Evolutionary conservation across 2,113 vertebrate genomes (phyloP).

Genomic region (Sprattus sprattus): DNA sequence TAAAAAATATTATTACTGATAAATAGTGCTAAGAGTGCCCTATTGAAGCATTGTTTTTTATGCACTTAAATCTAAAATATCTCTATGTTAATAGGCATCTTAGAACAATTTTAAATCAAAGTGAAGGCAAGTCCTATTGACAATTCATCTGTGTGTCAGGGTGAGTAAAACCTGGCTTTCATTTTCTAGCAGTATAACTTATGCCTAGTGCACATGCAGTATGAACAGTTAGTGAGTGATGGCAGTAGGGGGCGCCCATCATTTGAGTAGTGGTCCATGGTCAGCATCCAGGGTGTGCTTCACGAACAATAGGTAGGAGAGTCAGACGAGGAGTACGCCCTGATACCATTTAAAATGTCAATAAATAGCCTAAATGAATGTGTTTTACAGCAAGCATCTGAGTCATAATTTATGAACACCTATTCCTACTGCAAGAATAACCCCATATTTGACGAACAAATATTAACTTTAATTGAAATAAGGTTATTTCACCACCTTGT

Average conservation of each 20-base stretch:
- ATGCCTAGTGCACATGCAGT: not conserved
- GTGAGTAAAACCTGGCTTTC: not conserved
- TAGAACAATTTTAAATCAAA: not conserved
- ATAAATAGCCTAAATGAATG: not conserved
- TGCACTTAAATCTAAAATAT: not conserved
- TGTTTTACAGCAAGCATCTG: not conserved
- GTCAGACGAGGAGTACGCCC: not conserved
- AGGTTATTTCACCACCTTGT: not conserved
- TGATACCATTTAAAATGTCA: not conserved
- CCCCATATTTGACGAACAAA: not conserved
- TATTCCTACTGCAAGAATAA: not conserved
- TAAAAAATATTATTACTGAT: not conserved
- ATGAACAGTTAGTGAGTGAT: not conserved
- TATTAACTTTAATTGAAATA: not conserved
- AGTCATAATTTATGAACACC: not conserved
- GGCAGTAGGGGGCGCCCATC: not conserved
- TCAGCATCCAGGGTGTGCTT: constrained; percentile 2
- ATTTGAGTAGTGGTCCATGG: not conserved
- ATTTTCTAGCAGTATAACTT: not conserved
- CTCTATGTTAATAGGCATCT: not conserved
- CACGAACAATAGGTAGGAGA: not conserved
- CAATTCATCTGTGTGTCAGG: not conserved
- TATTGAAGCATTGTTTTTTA: not conserved
- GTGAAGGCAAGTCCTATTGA: not conserved
- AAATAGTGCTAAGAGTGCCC: not conserved